Percentiles rank a stretch among this genome's conserved stretches.
These are phyloP conservation scores for Tringa solitaria DNA, from an alignment of 2,113 vertebrate species.

Conservation along the genomic window DNA sequence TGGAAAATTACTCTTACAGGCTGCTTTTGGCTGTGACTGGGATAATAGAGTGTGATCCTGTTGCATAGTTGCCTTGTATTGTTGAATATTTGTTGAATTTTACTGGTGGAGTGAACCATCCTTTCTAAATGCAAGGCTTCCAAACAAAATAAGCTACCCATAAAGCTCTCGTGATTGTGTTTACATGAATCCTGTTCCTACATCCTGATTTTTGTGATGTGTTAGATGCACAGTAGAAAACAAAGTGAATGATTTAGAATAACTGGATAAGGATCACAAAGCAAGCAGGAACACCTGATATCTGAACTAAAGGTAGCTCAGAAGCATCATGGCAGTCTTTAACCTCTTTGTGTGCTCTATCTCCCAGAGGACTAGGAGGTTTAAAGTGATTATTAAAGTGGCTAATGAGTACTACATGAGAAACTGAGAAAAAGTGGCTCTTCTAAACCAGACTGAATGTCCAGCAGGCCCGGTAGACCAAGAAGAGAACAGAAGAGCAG, in stretches of 20 bases:
- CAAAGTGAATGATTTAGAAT: not conserved
- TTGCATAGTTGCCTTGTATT: not conserved
- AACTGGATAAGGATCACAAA: not conserved
- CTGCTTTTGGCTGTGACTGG: not conserved
- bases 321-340: not conserved
- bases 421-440: not conserved
- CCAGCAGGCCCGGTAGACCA: not conserved
- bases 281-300: not conserved
- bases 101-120: not conserved
- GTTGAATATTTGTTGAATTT: not conserved
- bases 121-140: not conserved
- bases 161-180: not conserved
- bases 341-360: not conserved
- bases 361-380: not conserved
- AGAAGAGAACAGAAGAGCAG: not conserved
- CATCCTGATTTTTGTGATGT: not conserved
- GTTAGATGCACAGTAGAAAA: not conserved
- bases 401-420: not conserved
- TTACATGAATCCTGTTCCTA: not conserved
- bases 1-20: not conserved
- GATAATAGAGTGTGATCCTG: not conserved
- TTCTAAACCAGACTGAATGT: not conserved
- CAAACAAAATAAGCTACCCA: not conserved
- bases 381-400: not conserved
- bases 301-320: not conserved